A percentile compares a stretch with the other conserved stretches of the same genome.
phyloP scores from a whole-genome alignment of 1,140 invertebrate genomes.

The Muscidifurax raptorellus region DNA sequence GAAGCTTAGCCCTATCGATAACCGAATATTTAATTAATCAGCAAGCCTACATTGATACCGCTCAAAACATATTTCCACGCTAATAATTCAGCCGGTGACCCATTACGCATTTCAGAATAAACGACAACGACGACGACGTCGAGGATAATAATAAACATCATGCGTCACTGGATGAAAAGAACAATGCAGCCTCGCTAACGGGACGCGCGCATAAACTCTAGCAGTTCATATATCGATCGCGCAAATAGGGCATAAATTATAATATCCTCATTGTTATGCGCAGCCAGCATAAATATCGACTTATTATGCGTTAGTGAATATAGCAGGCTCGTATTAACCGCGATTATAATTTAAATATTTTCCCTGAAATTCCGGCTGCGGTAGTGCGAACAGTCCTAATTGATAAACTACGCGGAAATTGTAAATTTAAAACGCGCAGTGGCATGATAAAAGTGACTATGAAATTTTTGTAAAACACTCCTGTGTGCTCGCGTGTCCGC shows the following conservation, averaged over 20 bases:
- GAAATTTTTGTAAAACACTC: not conserved
- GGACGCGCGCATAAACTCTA: not conserved
- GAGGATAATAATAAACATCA: not conserved
- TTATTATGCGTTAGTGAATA: not conserved
- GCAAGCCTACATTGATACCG: too few relatives aligned
- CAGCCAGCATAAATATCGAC: not conserved
- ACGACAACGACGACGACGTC: not conserved
- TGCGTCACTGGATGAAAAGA: not conserved
- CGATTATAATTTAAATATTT: not conserved
- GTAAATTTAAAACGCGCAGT: not conserved
- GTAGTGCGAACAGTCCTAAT: not conserved
- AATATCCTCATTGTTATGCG: constrained; percentile 12
- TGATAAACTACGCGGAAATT: not conserved
- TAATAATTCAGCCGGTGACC: not conserved
- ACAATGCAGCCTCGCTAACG: not conserved
- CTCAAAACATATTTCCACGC: not conserved
- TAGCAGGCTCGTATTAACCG: not conserved
- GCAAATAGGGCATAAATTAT: constrained; percentile 15
- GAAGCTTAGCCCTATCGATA: not conserved
- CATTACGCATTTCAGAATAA: not conserved
- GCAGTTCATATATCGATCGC: not conserved
- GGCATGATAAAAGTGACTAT: not conserved
- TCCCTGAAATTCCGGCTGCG: not conserved
- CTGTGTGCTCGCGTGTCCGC: too few relatives aligned
- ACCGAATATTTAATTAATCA: too few relatives aligned